These are phyloP conservation scores for Protodeltote pygarga DNA, from an alignment of 2,888 invertebrate genomes.

Conservation along the genomic window DNA sequence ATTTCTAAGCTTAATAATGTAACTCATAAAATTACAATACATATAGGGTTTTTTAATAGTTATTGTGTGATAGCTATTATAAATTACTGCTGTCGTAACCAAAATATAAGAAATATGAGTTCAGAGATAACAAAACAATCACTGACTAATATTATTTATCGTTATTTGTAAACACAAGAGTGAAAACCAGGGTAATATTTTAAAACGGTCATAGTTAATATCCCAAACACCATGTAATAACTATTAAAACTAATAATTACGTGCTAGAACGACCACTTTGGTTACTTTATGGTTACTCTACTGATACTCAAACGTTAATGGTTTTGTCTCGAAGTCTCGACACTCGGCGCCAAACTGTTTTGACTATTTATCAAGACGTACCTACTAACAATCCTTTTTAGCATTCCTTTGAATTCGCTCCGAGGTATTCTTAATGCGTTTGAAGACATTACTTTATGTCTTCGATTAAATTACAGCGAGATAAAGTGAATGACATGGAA, in stretches of 20 bases:
- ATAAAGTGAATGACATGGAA: constrained; percentile 10
- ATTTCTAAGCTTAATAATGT: too few species aligned
- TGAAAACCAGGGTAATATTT: background rate
- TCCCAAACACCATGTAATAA: constrained; percentile 5
- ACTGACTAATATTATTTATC: background rate
- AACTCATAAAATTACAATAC: too few species aligned
- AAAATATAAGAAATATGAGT: background rate
- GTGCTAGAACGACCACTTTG: constrained; percentile 14
- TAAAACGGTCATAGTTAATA: background rate
- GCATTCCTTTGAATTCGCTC: constrained; percentile 14
- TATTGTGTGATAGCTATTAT: too few species aligned
- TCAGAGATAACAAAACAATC: background rate
- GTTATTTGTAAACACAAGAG: background rate
- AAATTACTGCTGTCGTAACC: too few species aligned
- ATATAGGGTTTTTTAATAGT: too few species aligned
- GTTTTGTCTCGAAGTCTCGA: constrained; percentile 67
- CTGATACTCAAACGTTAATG: constrained; percentile 61
- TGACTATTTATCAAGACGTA: constrained; percentile 41
- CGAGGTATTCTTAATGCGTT: constrained; percentile 12
- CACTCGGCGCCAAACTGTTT: constrained; percentile 59
- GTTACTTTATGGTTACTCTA: constrained; percentile 31
- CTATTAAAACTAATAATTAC: constrained; percentile 16
- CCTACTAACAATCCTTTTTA: constrained; percentile 19
- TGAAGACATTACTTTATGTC: constrained; percentile 16
- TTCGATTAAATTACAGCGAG: constrained; percentile 16